These are phyloP conservation scores for Catostylus mosaicus DNA, from an alignment of 30 jellyfish, hydroid and myxozoan species.

Conservation along the genomic window DNA sequence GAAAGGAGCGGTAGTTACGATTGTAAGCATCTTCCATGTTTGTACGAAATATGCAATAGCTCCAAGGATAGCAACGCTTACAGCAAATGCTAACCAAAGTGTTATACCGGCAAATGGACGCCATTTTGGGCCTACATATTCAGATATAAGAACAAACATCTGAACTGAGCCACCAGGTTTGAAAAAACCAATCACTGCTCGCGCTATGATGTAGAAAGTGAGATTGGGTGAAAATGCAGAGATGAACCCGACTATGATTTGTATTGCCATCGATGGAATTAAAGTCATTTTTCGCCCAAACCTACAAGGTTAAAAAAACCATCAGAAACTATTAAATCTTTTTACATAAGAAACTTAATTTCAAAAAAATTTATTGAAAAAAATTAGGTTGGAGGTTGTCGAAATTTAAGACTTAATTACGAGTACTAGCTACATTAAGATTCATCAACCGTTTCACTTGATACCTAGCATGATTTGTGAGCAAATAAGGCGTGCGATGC, in stretches of 20 bases:
- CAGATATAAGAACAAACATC: conserved; percentile 71
- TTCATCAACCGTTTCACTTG: background rate
- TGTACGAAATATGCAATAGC: conserved; percentile 73
- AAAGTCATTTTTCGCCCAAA: conserved; percentile 77
- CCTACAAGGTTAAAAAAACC: conserved; percentile 14
- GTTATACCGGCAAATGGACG: conserved; percentile 88
- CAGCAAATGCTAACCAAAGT: conserved; percentile 64
- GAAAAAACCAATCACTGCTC: conserved; percentile 80
- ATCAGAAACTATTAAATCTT: background rate
- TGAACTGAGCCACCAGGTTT: conserved; percentile 75
- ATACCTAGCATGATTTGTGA: background rate
- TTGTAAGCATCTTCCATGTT: conserved; percentile 80
- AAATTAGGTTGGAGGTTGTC: background rate
- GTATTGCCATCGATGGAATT: conserved; percentile 56
- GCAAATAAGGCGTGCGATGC: background rate
- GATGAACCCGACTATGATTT: conserved; percentile 42
- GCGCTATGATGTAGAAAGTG: conserved; percentile 35
- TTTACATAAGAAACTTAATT: background rate
- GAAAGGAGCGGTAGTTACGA: conserved; percentile 78
- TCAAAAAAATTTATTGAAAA: background rate
- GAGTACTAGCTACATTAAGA: background rate
- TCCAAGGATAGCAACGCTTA: conserved; percentile 78
- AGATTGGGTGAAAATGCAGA: conserved; percentile 79
- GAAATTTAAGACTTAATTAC: background rate
- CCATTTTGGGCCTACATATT: conserved; percentile 80